These are phyloP conservation scores for Cyrtodaria siliqua DNA, from an alignment of 2,888 invertebrate species.

Conservation along the genomic window DNA sequence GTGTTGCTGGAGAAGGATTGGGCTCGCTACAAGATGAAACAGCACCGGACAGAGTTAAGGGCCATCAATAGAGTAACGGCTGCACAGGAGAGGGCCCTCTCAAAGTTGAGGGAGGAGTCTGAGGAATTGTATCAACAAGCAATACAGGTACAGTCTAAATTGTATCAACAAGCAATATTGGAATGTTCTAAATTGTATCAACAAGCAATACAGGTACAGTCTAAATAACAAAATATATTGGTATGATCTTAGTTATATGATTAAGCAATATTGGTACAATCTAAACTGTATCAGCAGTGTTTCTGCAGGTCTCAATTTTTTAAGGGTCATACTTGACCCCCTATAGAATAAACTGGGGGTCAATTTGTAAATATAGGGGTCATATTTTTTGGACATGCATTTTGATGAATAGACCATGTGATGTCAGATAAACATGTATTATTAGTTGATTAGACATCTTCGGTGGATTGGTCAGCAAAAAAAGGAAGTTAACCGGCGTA, in stretches of 20 bases:
- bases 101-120: slow-evolving; percentile 92
- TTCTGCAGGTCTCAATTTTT: too few relatives aligned
- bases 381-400: too few relatives aligned
- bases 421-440: too few relatives aligned
- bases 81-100: slow-evolving; percentile 91
- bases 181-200: slow-evolving; percentile 95
- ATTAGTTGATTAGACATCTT: too few relatives aligned
- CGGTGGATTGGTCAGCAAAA: too few relatives aligned
- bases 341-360: too few relatives aligned
- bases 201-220: slow-evolving; percentile 92
- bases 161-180: too few relatives aligned
- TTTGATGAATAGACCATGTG: too few relatives aligned
- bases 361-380: too few relatives aligned
- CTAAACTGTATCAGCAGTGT: too few relatives aligned
- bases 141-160: slow-evolving; percentile 90
- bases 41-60: slow-evolving; percentile 89
- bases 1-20: slow-evolving; percentile 91
- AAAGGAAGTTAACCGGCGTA: too few relatives aligned
- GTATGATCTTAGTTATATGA: slow-evolving; percentile 95
- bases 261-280: slow-evolving; percentile 92
- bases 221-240: not conserved
- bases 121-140: slow-evolving; percentile 95
- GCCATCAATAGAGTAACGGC: slow-evolving; percentile 90
- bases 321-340: too few relatives aligned
- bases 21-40: slow-evolving; percentile 90